These are phyloP conservation scores for Phragmatobia fuliginosa DNA, from an alignment of 2,888 invertebrate species.

Conservation along the genomic window DNA sequence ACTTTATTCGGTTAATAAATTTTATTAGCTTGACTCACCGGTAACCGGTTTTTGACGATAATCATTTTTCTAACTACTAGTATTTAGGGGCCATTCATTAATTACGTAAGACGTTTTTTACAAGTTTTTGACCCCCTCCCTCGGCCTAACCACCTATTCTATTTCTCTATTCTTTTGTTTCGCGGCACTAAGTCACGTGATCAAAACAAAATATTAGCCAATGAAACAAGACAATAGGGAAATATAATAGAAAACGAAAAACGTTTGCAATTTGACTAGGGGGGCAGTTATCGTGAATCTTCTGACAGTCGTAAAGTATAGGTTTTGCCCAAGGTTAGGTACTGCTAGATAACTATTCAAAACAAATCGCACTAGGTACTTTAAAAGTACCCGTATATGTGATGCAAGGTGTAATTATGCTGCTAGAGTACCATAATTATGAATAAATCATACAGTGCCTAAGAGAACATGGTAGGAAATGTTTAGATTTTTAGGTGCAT, in stretches of 20 bases:
- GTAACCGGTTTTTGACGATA: neutral
- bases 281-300: too few relatives aligned
- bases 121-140: too few relatives aligned
- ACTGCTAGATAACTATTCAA: neutral
- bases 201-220: too few relatives aligned
- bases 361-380: neutral
- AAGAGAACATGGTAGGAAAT: slow-evolving; percentile 24
- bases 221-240: too few relatives aligned
- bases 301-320: neutral
- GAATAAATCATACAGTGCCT: slow-evolving; percentile 18
- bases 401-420: slow-evolving; percentile 17
- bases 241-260: too few relatives aligned
- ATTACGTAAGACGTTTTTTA: too few relatives aligned
- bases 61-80: too few relatives aligned
- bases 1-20: neutral
- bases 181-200: too few relatives aligned
- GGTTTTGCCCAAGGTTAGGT: neutral
- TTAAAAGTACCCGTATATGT: slow-evolving; percentile 6
- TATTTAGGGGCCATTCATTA: neutral
- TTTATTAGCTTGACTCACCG: neutral
- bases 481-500: neutral
- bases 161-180: too few relatives aligned
- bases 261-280: too few relatives aligned
- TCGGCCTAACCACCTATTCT: too few relatives aligned
- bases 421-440: slow-evolving; percentile 22